phyloP scores from a whole-genome alignment of 2,888 invertebrate genomes.

The Dryadula phaetusa region DNA sequence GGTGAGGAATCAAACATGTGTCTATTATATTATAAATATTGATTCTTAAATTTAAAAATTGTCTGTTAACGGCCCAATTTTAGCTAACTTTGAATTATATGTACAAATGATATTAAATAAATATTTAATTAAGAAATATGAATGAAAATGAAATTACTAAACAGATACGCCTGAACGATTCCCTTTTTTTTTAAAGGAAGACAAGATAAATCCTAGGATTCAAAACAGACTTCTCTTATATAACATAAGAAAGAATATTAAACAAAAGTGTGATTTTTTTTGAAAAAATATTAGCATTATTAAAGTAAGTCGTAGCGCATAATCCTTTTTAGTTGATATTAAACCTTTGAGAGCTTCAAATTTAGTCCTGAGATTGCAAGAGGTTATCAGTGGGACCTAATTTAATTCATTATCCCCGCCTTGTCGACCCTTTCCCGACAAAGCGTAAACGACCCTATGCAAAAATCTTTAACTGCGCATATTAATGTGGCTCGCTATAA shows the following conservation, averaged over 20 bases:
- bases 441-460: slow-evolving; percentile 69
- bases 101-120: too few relatives aligned
- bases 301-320: slow-evolving; percentile 2
- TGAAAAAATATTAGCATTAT: background rate
- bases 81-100: too few relatives aligned
- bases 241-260: background rate
- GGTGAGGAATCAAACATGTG: too few relatives aligned
- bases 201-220: background rate
- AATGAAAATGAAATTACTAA: too few relatives aligned
- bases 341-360: slow-evolving; percentile 54
- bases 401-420: slow-evolving; percentile 79
- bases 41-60: too few relatives aligned
- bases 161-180: too few relatives aligned
- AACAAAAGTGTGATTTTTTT: background rate
- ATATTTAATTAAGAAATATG: too few relatives aligned
- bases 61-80: too few relatives aligned
- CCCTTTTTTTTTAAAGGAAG: background rate
- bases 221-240: background rate
- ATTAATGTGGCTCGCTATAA: slow-evolving; percentile 61
- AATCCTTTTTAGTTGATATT: slow-evolving; percentile 53
- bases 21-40: too few relatives aligned
- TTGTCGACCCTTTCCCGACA: slow-evolving; percentile 72
- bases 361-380: slow-evolving; percentile 65
- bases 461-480: slow-evolving; percentile 69
- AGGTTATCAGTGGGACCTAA: slow-evolving; percentile 79